Base-by-base conservation (phyloP, 2,888 invertebrate species). In the Laspeyria flexula region DNA sequence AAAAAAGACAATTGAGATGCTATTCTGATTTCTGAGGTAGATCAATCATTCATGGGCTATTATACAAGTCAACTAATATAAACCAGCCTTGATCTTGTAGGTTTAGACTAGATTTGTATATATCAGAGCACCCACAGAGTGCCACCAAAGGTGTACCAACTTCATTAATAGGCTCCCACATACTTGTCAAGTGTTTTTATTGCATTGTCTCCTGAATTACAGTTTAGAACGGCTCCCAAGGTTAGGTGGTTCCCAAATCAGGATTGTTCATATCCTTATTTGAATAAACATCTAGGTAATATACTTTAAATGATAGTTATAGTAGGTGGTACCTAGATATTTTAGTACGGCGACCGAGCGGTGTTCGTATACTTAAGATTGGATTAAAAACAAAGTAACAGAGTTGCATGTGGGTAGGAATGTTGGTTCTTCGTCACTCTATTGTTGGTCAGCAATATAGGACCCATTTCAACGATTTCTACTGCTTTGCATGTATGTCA, bases 41-140 rank as follows among this genome's bases (percentile, higher is more conserved):
- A 42, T n/a, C n/a, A n/a, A 16, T 55, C 23, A 56, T 50, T 58
- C 42, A 65, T 44, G 23, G 37, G 43, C 23, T 46, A 41, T 34
- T 42, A 35, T 49, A 55, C 41, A 44, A 52, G 45, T 44, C 38
- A 44, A 51, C 35, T 38, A 16, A 13, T 55, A 49, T 52, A 25
- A 43, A 33, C 30, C 39, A 59, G 65, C 82, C 81, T 82, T 83
- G 81, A 77, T 75, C 75, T 25, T 72, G 60, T 77, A 77, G 85
- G 85, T 86, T 85, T 86, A 83, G 74, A 73, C 75, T 67, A 73
- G 71, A 68, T 75, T 65, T 77, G 76, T n/a, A n/a, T n/a, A 71
- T 75, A 65, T 66, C 55, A 68, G 60, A 56, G 80, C 86, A 85
- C 86, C 85, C 80, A 86, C 85, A 67, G n/a, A n/a, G 72, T 39